Evolutionary conservation across 1,140 invertebrate genomes (phyloP).

Genomic region (Chironomus tepperi): DNA sequence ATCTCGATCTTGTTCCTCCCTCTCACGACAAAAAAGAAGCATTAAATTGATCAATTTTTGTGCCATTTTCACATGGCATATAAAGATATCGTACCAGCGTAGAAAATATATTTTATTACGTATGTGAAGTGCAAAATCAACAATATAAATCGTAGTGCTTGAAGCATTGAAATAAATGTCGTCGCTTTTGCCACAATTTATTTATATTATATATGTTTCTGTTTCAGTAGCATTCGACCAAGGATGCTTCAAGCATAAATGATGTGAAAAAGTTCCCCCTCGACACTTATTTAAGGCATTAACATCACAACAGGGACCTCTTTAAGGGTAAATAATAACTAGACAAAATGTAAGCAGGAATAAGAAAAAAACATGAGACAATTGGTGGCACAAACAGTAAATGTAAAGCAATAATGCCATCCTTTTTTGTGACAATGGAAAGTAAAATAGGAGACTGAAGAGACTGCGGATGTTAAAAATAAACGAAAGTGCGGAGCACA

Average conservation of each 20-base stretch:
- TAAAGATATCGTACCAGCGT: background rate
- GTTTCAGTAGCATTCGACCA: background rate
- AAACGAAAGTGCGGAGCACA: background rate
- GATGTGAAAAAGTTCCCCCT: background rate
- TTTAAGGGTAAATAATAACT: conserved; percentile 5
- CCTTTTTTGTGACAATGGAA: background rate
- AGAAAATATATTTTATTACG: background rate
- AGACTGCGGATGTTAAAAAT: too few relatives aligned
- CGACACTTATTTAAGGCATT: background rate
- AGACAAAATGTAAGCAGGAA: background rate
- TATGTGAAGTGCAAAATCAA: conserved; percentile 13
- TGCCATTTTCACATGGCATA: background rate
- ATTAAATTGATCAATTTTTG: background rate
- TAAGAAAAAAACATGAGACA: background rate
- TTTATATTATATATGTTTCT: background rate
- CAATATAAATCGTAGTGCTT: background rate
- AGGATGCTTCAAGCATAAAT: background rate
- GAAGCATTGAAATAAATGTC: background rate
- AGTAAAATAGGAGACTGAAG: too few relatives aligned
- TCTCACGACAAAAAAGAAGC: background rate
- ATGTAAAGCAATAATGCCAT: background rate
- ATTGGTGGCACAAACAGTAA: background rate
- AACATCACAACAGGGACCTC: background rate
- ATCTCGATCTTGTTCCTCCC: too few relatives aligned
- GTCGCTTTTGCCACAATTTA: background rate